phyloP scores from a whole-genome alignment of 2,113 vertebrate species.

The Podocnemis expansa region DNA sequence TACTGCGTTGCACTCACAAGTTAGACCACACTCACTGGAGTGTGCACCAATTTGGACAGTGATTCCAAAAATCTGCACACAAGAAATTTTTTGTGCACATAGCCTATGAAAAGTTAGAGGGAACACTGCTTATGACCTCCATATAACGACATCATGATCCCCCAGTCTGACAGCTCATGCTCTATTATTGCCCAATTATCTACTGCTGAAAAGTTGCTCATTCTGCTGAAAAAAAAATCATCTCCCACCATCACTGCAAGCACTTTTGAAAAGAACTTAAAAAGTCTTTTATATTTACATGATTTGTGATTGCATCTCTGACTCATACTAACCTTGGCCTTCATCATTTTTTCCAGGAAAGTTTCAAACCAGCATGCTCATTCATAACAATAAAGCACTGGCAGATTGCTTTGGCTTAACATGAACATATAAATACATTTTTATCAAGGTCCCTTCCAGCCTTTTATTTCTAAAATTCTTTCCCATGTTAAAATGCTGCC shows the following conservation, averaged over 20 bases:
- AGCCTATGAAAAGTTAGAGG: too few species aligned
- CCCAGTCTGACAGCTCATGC: too few species aligned
- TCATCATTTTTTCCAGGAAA: constrained; percentile 33
- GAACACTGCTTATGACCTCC: too few species aligned
- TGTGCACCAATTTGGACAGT: too few species aligned
- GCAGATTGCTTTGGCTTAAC: background rate
- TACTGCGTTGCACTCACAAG: too few species aligned
- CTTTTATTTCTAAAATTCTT: background rate
- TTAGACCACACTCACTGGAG: too few species aligned
- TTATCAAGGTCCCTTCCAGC: background rate
- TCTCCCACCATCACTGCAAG: background rate
- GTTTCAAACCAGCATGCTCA: constrained; percentile 37
- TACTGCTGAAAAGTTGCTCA: rapidly evolving
- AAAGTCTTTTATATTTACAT: constrained; percentile 13
- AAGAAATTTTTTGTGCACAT: too few species aligned
- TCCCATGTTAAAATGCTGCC: background rate
- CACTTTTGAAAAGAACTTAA: background rate
- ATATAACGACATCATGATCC: too few species aligned
- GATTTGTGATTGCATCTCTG: constrained; percentile 27
- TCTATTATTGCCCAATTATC: background rate
- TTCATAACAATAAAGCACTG: background rate
- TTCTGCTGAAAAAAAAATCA: background rate
- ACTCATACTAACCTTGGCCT: constrained; percentile 41
- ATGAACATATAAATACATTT: background rate
- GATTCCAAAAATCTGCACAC: too few species aligned